phyloP scores from a whole-genome alignment of 2,797 vertebrate species.

The Lagodon rhomboides region DNA sequence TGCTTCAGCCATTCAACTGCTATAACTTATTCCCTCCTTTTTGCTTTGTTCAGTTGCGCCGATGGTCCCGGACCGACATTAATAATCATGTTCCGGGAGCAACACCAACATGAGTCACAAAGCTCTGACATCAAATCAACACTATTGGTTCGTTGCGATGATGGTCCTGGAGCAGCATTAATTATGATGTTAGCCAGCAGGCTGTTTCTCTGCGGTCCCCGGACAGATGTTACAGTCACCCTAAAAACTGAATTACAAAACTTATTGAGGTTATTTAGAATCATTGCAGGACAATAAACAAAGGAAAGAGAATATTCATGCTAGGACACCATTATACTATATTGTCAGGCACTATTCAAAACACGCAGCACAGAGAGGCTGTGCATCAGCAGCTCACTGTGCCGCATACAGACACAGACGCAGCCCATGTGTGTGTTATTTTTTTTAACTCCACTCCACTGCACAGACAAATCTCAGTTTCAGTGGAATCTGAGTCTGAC shows the following conservation, averaged over 20 bases:
- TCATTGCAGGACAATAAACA: background rate
- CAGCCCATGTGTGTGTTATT: background rate
- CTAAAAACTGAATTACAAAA: background rate
- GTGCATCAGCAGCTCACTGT: background rate
- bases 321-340: background rate
- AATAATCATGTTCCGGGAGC: too few relatives aligned
- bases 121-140: too few relatives aligned
- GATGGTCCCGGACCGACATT: too few relatives aligned
- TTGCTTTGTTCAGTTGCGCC: too few relatives aligned
- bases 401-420: background rate
- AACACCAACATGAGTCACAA: too few relatives aligned
- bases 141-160: too few relatives aligned
- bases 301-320: background rate
- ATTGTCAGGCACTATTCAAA: background rate
- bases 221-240: conserved; percentile 8
- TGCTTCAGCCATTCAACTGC: too few relatives aligned
- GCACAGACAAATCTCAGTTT: conserved; percentile 23
- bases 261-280: background rate
- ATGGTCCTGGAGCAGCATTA: too few relatives aligned
- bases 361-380: background rate
- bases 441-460: conserved; percentile 6
- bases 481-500: conserved; percentile 29
- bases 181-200: too few relatives aligned
- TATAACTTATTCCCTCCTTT: too few relatives aligned
- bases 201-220: background rate